A percentile compares a stretch with the other conserved stretches of the same genome.
Evolutionary conservation across 2,888 invertebrate species (phyloP).

Genomic region (Nomada lathburiana): DNA sequence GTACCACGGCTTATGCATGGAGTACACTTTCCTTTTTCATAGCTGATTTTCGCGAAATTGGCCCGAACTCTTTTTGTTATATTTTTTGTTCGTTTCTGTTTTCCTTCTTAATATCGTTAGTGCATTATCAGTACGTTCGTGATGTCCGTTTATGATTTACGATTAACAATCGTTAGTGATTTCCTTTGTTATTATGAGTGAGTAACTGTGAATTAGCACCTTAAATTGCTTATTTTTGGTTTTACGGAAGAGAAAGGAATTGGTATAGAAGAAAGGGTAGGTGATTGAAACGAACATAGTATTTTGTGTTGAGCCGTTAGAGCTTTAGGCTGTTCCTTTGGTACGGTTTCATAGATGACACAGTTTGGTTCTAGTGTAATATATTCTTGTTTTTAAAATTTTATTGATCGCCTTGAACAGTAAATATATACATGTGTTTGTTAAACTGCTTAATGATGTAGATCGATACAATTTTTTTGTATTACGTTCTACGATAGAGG

Average conservation of each 20-base stretch:
- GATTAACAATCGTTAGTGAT: neutral
- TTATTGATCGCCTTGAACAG: neutral
- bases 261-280: no score
- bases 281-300: neutral
- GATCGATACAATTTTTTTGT: neutral
- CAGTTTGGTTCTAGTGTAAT: no score
- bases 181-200: neutral
- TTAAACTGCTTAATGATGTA: neutral
- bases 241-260: neutral
- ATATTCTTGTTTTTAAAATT: neutral
- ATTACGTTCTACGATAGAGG: neutral
- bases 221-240: neutral
- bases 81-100: neutral
- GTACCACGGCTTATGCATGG: conserved; percentile 89
- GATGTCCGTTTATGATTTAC: neutral
- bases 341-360: no score
- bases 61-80: conserved; percentile 43
- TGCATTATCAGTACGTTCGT: neutral
- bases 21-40: conserved; percentile 80
- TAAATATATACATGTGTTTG: neutral
- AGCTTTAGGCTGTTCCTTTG: neutral
- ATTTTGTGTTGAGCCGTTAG: neutral
- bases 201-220: conserved; percentile 36
- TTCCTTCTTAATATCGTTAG: neutral
- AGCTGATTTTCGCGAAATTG: conserved; percentile 61